Evolutionary conservation across 2,113 vertebrate species (phyloP).

Genomic region (Bettongia penicillata): DNA sequence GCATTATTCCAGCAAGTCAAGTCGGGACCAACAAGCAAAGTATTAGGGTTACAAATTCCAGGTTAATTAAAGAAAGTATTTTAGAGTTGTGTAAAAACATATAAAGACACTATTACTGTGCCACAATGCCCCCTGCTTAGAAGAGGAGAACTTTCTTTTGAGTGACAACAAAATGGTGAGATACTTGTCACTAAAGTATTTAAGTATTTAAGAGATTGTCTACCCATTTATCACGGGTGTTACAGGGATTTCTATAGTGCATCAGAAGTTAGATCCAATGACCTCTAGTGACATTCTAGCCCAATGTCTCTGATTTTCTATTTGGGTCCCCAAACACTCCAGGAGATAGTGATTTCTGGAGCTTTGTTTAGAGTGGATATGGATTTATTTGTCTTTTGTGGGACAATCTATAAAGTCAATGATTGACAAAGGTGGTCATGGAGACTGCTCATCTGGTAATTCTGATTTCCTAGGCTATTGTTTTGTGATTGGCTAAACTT

Average conservation of each 20-base stretch:
- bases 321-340: neutral
- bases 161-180: neutral
- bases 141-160: too few relatives aligned
- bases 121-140: too few relatives aligned
- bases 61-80: neutral
- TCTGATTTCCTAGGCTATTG: neutral
- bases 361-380: neutral
- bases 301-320: neutral
- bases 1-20: neutral
- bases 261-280: neutral
- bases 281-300: neutral
- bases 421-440: neutral
- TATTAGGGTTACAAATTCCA: neutral
- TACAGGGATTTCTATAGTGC: neutral
- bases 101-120: neutral
- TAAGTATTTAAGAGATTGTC: neutral
- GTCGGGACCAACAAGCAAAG: neutral
- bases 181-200: neutral
- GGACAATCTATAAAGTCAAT: neutral
- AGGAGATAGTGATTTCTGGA: neutral
- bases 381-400: neutral
- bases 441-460: neutral
- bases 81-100: neutral
- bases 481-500: neutral
- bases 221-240: neutral